Evolutionary conservation across 2,113 vertebrate genomes (phyloP).

Genomic region (Triplophysa tibetana): DNA sequence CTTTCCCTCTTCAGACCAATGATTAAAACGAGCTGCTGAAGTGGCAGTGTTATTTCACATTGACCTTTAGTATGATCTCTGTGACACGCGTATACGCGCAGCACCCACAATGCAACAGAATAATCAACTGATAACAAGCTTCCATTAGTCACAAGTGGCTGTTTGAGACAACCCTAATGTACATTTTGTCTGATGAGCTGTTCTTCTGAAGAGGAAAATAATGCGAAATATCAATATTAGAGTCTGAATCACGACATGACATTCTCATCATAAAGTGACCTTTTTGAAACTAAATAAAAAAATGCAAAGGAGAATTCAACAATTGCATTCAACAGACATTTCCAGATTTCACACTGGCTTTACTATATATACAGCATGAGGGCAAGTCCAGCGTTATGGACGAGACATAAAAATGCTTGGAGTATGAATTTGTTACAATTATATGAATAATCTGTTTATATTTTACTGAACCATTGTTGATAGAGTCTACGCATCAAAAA

Average conservation of each 20-base stretch:
- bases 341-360: no score
- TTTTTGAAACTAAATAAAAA: background rate
- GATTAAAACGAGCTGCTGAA: slow-evolving; percentile 44
- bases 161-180: slow-evolving; percentile 3
- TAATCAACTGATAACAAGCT: slow-evolving; percentile 35
- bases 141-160: slow-evolving; percentile 19
- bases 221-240: background rate
- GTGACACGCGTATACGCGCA: background rate
- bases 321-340: no score
- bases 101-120: slow-evolving; percentile 15
- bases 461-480: no score
- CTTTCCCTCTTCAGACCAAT: slow-evolving; percentile 6
- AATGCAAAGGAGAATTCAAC: no score
- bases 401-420: no score
- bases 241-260: background rate
- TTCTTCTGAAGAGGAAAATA: background rate
- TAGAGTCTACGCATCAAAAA: no score
- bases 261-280: no score
- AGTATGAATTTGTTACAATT: no score
- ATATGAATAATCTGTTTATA: no score
- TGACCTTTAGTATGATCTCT: slow-evolving; percentile 41
- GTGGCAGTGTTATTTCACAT: slow-evolving; percentile 40
- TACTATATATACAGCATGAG: no score
- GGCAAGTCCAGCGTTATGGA: no score
- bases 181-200: background rate